Evolutionary conservation across 2,113 vertebrate species (phyloP), one percentile per base, ranked within the genome.

Genomic region (Sciurus niger): DNA sequence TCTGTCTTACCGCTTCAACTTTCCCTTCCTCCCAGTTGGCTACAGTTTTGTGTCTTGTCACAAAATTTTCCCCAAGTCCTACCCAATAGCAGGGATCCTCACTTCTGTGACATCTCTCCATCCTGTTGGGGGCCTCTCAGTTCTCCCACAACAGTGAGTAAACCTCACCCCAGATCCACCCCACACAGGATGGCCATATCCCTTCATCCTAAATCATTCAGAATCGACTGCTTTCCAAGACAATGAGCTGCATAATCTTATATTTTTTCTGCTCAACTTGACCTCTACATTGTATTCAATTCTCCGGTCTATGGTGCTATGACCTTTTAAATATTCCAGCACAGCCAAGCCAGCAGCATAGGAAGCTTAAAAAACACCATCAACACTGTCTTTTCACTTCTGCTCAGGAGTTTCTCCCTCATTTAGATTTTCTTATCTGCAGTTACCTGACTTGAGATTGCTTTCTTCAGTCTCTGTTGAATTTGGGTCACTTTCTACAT

Each of bases 51-150:
- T 63, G 40, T 55, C 48, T 94, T n/a, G 55, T 90, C 73, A 73
- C 55, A 51, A 53, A 32, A 89, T 28, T 90, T 34, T 84, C 43
- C 22, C 46, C 90, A 77, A 83, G 37, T 1, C 30, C 14, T n/a
- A 13, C 8, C 37, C 65, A 43, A 60, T 80, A 53, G 53, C 34
- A 30, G n/a, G 7, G 13, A 90, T 30, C 12, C 32, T 97, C 86
- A 92, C 78, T 87, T 86, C 85, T 46, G n/a, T 58, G 92, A 88
- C 84, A 90, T 32, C 63, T 76, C 34, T 77, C 37, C 30, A 18
- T 12, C 12, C 77, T 73, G 32, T 34, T 48, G 63, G 24, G 67
- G 28, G 6, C 7, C 40, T 89, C 30, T 14, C n/a, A 32, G 43
- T 40, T 8, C 14, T 32, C 40, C 18, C 8, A 25, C 82, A 10